A percentile compares a stretch with the other conserved stretches of the same genome.
These are phyloP conservation scores for Danaus melanippus DNA, from an alignment of 1,140 invertebrate species.

Conservation along the genomic window DNA sequence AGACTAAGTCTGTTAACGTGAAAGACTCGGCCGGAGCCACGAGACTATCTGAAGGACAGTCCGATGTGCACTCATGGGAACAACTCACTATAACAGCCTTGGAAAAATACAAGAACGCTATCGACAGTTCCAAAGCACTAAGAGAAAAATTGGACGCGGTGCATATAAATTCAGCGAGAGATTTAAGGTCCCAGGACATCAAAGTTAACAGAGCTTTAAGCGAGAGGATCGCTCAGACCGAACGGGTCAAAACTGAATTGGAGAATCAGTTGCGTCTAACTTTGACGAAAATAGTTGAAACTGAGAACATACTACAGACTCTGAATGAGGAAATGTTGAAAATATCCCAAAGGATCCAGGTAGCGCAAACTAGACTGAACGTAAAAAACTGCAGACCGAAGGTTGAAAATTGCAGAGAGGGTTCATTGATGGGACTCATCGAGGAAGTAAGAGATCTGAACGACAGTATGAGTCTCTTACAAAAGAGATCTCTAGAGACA, in stretches of 20 bases:
- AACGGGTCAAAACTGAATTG: conserved; percentile 75
- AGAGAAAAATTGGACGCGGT: conserved; percentile 75
- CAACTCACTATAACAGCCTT: conserved; percentile 76
- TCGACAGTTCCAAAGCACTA: conserved; percentile 72
- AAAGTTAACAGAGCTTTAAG: conserved; percentile 77
- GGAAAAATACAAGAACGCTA: conserved; percentile 71
- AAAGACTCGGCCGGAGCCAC: conserved; percentile 81
- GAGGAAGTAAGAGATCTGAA: conserved; percentile 78
- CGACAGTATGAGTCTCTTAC: conserved; percentile 75
- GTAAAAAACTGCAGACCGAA: conserved; percentile 76
- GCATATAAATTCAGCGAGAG: conserved; percentile 76
- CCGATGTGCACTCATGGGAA: conserved; percentile 79
- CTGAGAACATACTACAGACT: conserved; percentile 77
- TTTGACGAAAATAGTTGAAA: conserved; percentile 74
- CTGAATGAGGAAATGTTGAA: conserved; percentile 76
- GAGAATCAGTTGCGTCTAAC: conserved; percentile 76
- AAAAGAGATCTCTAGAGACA: conserved; percentile 74
- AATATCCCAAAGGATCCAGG: conserved; percentile 79
- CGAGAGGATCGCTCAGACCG: conserved; percentile 75
- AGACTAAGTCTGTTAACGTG: conserved; percentile 75
- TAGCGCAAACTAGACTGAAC: conserved; percentile 82
- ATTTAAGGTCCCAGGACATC: conserved; percentile 80
- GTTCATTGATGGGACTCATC: conserved; percentile 76
- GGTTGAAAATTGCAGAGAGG: conserved; percentile 81
- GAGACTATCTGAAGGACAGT: conserved; percentile 79